Evolutionary conservation across 2,888 invertebrate species (phyloP).

Genomic region (Neria commutata): DNA sequence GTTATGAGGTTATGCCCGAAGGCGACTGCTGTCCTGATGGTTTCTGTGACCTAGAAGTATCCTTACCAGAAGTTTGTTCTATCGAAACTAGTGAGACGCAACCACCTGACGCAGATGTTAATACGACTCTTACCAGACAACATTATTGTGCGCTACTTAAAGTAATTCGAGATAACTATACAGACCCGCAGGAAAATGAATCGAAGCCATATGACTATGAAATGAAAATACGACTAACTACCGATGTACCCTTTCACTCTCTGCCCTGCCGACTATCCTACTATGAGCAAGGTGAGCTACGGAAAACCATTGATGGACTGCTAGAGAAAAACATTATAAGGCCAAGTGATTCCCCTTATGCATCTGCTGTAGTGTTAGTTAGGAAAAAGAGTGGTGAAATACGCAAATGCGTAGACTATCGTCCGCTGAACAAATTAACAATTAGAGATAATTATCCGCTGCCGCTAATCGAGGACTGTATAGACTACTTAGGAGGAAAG

Average conservation of each 20-base stretch:
- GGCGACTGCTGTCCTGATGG: no score
- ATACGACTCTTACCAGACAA: no score
- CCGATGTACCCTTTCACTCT: neutral
- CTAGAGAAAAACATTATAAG: neutral
- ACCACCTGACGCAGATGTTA: no score
- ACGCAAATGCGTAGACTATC: conserved; percentile 9
- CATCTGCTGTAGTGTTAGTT: conserved; percentile 5
- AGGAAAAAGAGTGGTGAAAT: conserved; percentile 7
- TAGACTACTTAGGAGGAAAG: neutral
- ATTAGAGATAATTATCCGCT: neutral
- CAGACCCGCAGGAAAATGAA: no score
- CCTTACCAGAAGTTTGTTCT: no score
- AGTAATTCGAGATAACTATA: no score
- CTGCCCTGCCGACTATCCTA: neutral
- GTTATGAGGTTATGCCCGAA: no score
- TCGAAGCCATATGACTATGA: no score
- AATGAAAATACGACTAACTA: no score
- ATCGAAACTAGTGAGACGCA: no score
- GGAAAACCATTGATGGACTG: neutral
- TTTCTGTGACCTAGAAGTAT: no score
- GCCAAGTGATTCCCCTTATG: conserved; percentile 8
- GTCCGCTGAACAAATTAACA: neutral
- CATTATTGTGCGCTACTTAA: no score
- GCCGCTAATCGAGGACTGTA: conserved; percentile 3
- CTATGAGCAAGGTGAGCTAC: neutral